Percentiles rank a stretch among this genome's conserved stretches.
These are phyloP conservation scores for Acropora yongei DNA, from an alignment of 64 coral and sea anemone genomes.

Conservation along the genomic window DNA sequence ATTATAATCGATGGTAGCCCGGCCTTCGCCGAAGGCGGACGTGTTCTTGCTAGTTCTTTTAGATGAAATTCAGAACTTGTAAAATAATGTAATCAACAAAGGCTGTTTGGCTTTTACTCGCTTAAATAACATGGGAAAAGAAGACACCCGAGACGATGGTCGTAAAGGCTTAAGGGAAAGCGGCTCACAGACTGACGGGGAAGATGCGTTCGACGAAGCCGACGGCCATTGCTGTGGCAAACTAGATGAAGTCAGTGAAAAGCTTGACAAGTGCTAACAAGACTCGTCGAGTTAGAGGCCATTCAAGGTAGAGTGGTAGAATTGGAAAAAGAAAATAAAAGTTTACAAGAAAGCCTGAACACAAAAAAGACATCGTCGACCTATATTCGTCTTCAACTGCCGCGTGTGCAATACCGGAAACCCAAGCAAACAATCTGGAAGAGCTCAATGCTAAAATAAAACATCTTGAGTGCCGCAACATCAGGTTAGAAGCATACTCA, in stretches of 20 bases:
- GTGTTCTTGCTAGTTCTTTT: neutral
- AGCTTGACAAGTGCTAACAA: neutral
- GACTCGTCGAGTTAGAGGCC: conserved; percentile 5
- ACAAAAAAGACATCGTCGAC: neutral
- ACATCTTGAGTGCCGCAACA: too few relatives aligned
- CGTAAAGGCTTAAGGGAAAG: neutral
- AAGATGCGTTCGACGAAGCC: neutral
- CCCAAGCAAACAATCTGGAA: neutral
- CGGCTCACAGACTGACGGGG: neutral
- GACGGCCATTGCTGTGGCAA: neutral
- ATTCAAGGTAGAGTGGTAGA: conserved; percentile 1
- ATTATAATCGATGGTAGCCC: too few relatives aligned
- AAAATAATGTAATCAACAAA: too few relatives aligned
- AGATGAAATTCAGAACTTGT: too few relatives aligned
- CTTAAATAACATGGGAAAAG: too few relatives aligned
- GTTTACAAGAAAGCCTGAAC: neutral
- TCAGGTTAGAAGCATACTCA: too few relatives aligned
- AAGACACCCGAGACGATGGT: neutral
- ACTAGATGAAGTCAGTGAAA: conserved; percentile 6
- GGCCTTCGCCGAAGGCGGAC: neutral
- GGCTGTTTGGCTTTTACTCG: too few relatives aligned
- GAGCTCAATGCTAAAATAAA: too few relatives aligned
- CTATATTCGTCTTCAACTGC: neutral
- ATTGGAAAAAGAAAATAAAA: conserved; percentile 21
- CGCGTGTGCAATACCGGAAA: neutral